Percentiles rank a stretch among this genome's conserved stretches.
Evolutionary conservation across 92 coral and sea anemone genomes (phyloP).

Genomic region (Phenganax subtilis): DNA sequence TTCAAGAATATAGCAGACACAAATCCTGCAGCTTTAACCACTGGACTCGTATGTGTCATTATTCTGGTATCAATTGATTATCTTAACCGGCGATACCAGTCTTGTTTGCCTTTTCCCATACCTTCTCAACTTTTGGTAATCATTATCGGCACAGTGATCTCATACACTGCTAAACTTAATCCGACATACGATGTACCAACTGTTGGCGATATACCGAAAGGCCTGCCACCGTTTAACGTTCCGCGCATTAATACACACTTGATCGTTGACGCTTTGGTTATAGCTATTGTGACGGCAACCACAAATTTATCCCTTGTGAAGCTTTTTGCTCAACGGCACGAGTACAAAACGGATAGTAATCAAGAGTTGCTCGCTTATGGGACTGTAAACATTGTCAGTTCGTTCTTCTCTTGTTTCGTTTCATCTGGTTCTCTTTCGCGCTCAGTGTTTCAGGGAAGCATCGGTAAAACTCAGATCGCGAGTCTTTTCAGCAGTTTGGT

Average conservation of each 20-base stretch:
- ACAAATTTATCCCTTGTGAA: slow-evolving; percentile 80
- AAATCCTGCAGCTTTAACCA: slow-evolving; percentile 74
- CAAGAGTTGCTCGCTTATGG: slow-evolving; percentile 90
- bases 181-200: slow-evolving; percentile 58
- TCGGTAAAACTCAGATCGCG: slow-evolving; percentile 75
- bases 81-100: slow-evolving; percentile 61
- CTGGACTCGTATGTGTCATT: slow-evolving; percentile 64
- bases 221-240: slow-evolving; percentile 70
- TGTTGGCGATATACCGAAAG: slow-evolving; percentile 72
- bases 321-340: slow-evolving; percentile 80
- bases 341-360: slow-evolving; percentile 48
- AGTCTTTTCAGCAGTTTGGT: slow-evolving; percentile 34
- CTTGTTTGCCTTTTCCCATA: slow-evolving; percentile 62
- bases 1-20: slow-evolving; percentile 66
- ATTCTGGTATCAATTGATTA: slow-evolving; percentile 64
- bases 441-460: slow-evolving; percentile 81
- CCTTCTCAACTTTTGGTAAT: slow-evolving; percentile 94
- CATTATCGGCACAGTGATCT: slow-evolving; percentile 68
- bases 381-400: slow-evolving; percentile 63
- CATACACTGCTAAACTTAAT: slow-evolving; percentile 63
- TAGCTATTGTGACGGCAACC: slow-evolving; percentile 83
- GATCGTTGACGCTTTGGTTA: slow-evolving; percentile 72
- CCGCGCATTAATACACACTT: slow-evolving; percentile 59
- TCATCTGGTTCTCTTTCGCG: slow-evolving; percentile 84
- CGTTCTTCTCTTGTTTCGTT: slow-evolving; percentile 89